Base-by-base conservation (phyloP, 2,888 invertebrate species). In the Eurytoma adleriae region DNA sequence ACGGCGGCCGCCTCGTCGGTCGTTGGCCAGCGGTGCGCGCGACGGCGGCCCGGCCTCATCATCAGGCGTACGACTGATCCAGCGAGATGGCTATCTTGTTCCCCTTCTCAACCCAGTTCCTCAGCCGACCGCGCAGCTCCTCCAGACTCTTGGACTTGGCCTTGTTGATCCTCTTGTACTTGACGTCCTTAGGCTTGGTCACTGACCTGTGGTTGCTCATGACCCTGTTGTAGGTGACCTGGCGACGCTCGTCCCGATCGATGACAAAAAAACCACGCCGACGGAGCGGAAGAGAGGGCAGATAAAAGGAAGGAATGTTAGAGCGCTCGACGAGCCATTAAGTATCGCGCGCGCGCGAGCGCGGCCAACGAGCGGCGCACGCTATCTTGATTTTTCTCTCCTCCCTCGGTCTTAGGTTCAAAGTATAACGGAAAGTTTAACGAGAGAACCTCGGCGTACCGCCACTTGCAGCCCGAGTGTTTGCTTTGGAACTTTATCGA, bases 201-300 rank as follows among this genome's bases (percentile, higher is more conserved):
- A 97, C 97, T 72, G 96, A 96, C 83, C 96, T 93, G 90, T 97
- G 97, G 91, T 96, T 97, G 66, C 96, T 96, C 96, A 97, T 97
- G 78, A 97, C 96, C 84, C 97, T 92, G 91, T 96, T 96, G 91
- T 95, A 96, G 16, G 95, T 95, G 70, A 96, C 95, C 87, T 89
- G 88, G 40, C 40, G 40, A 3, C 24, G 24, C 24, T 40, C 40
- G 40, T 40, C 40, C 40, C 5, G 7, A 40, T 40, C 40, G 40
- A 40, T 40, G 40, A 40, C 40, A 40, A 7, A 7, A 40, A 7
- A 40, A 40, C 4, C 40, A 40, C 7, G 40, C 7, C 40, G 40
- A 7, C 62, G 64, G 48, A 50, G 59, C 50, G 52, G 20, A 50
- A 56, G n/a, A 27, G 57, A 64, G 62, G 61, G 50, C 16, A 67